These are phyloP conservation scores for Lepus europaeus DNA, from an alignment of 2,113 vertebrate species.

Conservation along the genomic window DNA sequence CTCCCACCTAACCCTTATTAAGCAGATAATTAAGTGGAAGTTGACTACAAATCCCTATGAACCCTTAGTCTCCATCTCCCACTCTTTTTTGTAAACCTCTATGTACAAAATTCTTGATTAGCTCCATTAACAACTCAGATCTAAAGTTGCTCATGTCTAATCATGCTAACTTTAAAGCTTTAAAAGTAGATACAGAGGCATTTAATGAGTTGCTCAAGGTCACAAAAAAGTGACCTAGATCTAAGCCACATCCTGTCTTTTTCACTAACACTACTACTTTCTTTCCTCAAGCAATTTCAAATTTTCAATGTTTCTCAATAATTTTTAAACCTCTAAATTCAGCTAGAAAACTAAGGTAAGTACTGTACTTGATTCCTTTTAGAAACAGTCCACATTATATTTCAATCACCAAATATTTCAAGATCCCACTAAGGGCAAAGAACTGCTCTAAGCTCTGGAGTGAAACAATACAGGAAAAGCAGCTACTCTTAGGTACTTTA, in stretches of 20 bases:
- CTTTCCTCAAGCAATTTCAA: background rate
- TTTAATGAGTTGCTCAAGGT: constrained; percentile 37
- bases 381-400: constrained; percentile 25
- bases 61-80: background rate
- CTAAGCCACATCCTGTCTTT: background rate
- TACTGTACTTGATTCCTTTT: background rate
- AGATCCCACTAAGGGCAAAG: background rate
- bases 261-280: background rate
- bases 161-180: constrained; percentile 40
- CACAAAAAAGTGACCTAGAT: background rate
- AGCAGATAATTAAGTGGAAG: background rate
- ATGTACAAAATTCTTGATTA: constrained; percentile 6
- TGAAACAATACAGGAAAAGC: background rate
- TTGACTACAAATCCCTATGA: background rate
- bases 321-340: constrained; percentile 20
- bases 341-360: background rate
- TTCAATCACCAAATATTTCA: constrained; percentile 49
- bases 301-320: background rate
- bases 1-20: background rate
- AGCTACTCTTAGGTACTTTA: background rate
- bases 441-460: background rate
- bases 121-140: background rate
- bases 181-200: constrained; percentile 22
- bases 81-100: background rate
- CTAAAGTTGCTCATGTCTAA: constrained; percentile 17